A percentile compares a stretch with the other conserved stretches of the same genome.
Evolutionary conservation across 1,140 invertebrate species (phyloP).

Genomic region (Lucilia cuprina): DNA sequence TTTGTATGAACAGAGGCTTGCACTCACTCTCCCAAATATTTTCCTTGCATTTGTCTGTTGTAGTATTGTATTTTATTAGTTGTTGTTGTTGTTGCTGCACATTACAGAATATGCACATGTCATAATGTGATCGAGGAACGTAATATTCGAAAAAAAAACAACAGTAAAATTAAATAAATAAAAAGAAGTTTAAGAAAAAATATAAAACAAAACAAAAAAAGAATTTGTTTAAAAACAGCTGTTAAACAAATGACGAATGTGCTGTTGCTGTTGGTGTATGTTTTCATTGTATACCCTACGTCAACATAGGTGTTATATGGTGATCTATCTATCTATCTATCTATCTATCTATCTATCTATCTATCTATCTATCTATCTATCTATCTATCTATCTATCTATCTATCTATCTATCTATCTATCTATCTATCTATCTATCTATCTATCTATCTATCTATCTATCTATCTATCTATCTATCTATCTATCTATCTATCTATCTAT

Average conservation of each 20-base stretch:
- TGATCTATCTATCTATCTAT: no score
- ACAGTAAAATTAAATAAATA: not conserved
- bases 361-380: no score
- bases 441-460: no score
- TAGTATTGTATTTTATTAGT: not conserved
- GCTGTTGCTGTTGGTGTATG: not conserved
- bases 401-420: no score
- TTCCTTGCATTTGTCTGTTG: not conserved
- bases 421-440: no score
- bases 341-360: no score
- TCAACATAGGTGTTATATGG: no score
- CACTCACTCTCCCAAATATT: no score
- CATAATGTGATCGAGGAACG: not conserved
- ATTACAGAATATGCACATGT: not conserved
- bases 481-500: no score
- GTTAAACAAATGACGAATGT: conserved; percentile 9
- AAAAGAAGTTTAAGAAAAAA: not conserved
- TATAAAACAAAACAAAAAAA: not conserved
- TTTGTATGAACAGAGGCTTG: no score
- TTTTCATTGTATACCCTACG: not conserved
- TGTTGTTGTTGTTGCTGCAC: not conserved
- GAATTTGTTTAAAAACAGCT: not conserved
- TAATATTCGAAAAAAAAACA: not conserved
- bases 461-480: no score
- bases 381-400: no score